Percentiles rank a stretch among this genome's conserved stretches.
Evolutionary conservation across 2,888 invertebrate genomes (phyloP).

Genomic region (Coelopa pilipes): DNA sequence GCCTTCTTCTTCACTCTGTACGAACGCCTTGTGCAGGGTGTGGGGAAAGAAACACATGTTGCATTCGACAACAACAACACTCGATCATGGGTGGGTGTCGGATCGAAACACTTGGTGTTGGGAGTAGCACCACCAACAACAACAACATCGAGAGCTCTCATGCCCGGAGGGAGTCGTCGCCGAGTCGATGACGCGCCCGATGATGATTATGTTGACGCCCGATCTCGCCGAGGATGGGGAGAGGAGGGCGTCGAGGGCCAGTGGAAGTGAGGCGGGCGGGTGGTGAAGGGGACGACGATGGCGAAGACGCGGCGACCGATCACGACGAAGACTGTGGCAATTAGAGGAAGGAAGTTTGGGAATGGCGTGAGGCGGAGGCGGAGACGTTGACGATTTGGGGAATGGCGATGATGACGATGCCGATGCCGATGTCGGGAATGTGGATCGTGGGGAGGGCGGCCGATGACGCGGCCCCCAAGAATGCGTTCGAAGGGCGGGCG

Average conservation of each 20-base stretch:
- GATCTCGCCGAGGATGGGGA: neutral
- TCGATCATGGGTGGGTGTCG: neutral
- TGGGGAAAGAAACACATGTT: too few relatives aligned
- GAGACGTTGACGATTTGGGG: neutral
- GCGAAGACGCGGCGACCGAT: too few relatives aligned
- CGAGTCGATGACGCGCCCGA: neutral
- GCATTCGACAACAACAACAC: constrained; percentile 1
- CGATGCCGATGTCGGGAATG: neutral
- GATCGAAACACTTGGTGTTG: constrained; percentile 9
- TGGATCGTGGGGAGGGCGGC: neutral
- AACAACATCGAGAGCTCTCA: neutral
- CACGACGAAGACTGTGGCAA: too few relatives aligned
- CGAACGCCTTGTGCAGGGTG: too few relatives aligned
- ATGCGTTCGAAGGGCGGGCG: neutral
- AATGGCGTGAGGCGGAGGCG: neutral
- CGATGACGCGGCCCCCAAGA: too few relatives aligned
- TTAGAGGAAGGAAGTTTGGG: neutral
- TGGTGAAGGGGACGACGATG: too few relatives aligned
- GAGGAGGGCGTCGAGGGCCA: too few relatives aligned
- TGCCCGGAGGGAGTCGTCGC: neutral
- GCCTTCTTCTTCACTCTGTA: too few relatives aligned
- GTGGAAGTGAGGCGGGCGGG: too few relatives aligned
- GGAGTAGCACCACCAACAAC: neutral
- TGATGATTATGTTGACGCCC: constrained; percentile 2
- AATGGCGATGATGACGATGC: neutral